Base-by-base conservation (phyloP, 2,797 vertebrate species). In the Silurus aristotelis region DNA sequence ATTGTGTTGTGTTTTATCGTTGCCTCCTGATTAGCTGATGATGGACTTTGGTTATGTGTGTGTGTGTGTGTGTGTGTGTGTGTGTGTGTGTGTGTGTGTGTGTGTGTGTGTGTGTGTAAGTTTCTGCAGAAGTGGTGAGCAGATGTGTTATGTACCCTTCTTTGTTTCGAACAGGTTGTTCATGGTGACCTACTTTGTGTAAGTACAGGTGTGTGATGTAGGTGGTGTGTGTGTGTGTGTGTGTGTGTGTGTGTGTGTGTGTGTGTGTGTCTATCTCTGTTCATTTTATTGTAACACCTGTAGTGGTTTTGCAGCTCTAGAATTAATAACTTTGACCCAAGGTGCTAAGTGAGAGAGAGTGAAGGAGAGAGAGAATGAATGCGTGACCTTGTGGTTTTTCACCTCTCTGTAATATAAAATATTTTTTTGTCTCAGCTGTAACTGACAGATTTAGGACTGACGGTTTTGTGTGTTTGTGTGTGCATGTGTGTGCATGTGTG, bases 11-110 rank as follows among this genome's bases (percentile, higher is more conserved):
- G 46, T 80, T 38, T 38, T 38, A n/a, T 58, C n/a, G 9, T 64
- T 67, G 70, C 17, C 19, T 71, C 52, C 58, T 55, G 84, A 73
- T 85, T 81, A 73, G 20, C 48, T 6, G 31, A 15, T 85, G 78
- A 80, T 80, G 38, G 76, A 52, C 10, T 19, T 58, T 52, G 68
- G 43, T 17, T 60, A 9, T 13, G 9, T 22, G 14, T 38, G 15
- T 70, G 38, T 43, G 75, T 68, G 52, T 67, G 46, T 31, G 25
- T 14, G n/a, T 31, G 13, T 25, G 72, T 52, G 27, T 60, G 27
- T 61, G 43, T 14, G 80, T 20, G 71, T 25, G 14, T 25, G 48
- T 19, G 38, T 17, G 71, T 15, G 15, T 14, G 71, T 55, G 2
- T 48, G 64, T 52, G 27, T 60, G 19, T 60, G 43, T 14, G 80